phyloP scores from a whole-genome alignment of 2,797 vertebrate genomes.

The Emydoidea blandingii region DNA sequence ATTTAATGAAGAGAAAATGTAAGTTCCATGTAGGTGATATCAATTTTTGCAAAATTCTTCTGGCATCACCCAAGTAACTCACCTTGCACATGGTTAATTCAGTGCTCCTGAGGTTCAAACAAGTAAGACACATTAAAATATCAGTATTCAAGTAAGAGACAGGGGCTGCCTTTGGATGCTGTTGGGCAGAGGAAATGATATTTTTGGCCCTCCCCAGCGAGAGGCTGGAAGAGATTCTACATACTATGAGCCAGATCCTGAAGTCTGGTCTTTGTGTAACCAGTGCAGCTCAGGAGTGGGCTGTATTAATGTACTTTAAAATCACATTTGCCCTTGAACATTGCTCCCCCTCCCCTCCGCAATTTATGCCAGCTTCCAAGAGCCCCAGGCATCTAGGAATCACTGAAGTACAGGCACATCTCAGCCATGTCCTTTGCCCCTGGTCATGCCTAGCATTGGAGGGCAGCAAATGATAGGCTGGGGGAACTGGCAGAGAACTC shows the following conservation, averaged over 20 bases:
- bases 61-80: background rate
- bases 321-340: background rate
- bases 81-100: background rate
- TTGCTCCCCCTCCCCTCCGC: background rate
- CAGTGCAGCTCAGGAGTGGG: background rate
- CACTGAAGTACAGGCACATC: no score
- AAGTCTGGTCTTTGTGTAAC: no score
- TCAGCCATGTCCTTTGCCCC: background rate
- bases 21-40: background rate
- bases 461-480: background rate
- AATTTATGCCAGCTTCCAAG: no score
- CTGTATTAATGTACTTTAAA: background rate
- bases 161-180: background rate
- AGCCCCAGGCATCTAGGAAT: background rate
- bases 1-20: background rate
- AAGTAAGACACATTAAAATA: no score
- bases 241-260: no score
- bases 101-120: background rate
- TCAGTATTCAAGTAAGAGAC: no score
- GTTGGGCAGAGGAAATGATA: background rate
- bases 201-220: no score
- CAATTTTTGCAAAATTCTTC: background rate
- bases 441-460: background rate
- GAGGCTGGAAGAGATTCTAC: no score
- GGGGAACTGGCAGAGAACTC: background rate